phyloP scores from a whole-genome alignment of 2,888 invertebrate genomes.

The Leptothorax acervorum region DNA sequence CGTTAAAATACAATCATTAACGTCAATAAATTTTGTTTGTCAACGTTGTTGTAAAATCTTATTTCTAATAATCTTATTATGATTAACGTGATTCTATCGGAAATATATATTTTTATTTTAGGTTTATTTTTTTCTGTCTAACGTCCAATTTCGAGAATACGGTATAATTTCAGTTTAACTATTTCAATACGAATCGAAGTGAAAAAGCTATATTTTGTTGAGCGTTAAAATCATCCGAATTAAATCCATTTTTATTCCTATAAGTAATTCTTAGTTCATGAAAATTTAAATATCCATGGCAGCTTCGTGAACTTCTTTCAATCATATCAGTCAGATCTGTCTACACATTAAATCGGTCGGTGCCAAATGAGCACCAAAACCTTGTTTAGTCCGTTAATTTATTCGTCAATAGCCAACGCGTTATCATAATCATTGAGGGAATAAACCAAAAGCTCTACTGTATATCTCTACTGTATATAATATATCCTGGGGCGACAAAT shows the following conservation, averaged over 20 bases:
- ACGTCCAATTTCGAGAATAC: neutral
- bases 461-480: neutral
- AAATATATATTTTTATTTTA: neutral
- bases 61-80: neutral
- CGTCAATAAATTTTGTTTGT: neutral
- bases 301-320: neutral
- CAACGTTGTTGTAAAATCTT: neutral
- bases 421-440: neutral
- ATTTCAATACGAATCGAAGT: neutral
- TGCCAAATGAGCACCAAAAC: neutral
- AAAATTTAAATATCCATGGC: neutral
- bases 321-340: neutral
- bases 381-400: neutral
- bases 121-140: neutral
- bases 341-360: neutral
- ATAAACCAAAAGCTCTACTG: neutral
- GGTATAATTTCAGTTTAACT: neutral
- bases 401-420: neutral
- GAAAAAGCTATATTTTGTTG: neutral
- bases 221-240: neutral
- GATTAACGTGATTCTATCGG: neutral
- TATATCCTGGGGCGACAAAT: slow-evolving; percentile 19
- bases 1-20: neutral
- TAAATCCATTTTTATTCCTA: neutral
- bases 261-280: neutral